Conservation (phyloP, 2,113 vertebrate species). For the Hipposideros armiger region DNA sequence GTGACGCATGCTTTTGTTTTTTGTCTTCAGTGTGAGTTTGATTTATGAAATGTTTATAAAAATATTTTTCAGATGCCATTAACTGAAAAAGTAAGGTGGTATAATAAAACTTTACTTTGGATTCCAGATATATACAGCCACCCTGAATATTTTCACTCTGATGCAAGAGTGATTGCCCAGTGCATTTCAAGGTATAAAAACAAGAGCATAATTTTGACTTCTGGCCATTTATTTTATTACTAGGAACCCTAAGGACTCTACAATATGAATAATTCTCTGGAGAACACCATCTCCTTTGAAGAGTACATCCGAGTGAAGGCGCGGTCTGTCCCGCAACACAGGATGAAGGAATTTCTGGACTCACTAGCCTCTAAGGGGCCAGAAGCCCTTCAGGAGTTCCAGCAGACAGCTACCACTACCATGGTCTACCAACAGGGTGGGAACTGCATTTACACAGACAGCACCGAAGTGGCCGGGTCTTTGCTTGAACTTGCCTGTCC, state of each 20-base stretch:
- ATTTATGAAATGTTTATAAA: conserved; percentile 66
- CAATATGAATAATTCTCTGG: conserved; percentile 99
- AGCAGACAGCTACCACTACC: conserved; percentile 93
- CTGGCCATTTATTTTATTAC: conserved; percentile 73
- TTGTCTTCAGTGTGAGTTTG: conserved; percentile 64
- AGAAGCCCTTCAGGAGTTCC: conserved; percentile 98
- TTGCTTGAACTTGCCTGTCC: conserved; percentile 98
- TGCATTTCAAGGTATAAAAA: conserved; percentile 57
- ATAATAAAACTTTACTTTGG: conserved; percentile 48
- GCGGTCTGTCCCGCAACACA: conserved; percentile 97
- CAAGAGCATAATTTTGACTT: conserved; percentile 49
- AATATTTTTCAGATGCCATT: conserved; percentile 38
- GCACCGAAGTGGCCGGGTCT: conserved; percentile 99
- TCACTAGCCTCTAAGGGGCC: conserved; percentile 96
- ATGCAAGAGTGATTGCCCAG: conserved; percentile 52
- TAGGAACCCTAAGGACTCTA: conserved; percentile 88
- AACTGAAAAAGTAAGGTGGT: conserved; percentile 15
- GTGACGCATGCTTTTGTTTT: conserved; percentile 52
- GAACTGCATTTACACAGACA: conserved; percentile 98
- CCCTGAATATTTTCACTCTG: conserved; percentile 57
- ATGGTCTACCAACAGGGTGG: conserved; percentile 98
- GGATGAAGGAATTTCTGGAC: conserved; percentile 99
- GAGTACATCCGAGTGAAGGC: conserved; percentile 99
- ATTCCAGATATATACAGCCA: conserved; percentile 56
- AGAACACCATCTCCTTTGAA: conserved; percentile 99